Evolutionary conservation across 2,797 vertebrate species (phyloP).

Genomic region (Fratercula arctica): DNA sequence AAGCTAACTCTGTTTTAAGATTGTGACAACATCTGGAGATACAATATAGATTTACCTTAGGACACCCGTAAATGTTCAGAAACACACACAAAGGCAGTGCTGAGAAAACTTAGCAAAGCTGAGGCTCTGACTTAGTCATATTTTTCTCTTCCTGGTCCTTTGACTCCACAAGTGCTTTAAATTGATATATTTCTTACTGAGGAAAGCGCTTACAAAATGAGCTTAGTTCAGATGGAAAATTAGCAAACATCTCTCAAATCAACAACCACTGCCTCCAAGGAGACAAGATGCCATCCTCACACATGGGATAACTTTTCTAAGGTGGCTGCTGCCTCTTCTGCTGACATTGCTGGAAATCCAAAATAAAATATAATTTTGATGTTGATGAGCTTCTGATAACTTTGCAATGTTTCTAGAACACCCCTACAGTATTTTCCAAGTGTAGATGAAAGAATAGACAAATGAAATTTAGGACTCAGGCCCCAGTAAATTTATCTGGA

Average conservation of each 20-base stretch:
- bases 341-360: not conserved
- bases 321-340: not conserved
- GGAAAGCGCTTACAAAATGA: not conserved
- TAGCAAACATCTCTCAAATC: not conserved
- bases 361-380: not conserved
- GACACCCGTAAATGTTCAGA: not conserved
- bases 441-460: not conserved
- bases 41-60: not conserved
- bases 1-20: not conserved
- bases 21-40: not conserved
- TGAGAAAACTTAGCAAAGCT: not conserved
- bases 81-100: not conserved
- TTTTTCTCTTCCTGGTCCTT: not conserved
- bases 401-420: not conserved
- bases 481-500: not conserved
- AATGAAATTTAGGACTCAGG: not conserved
- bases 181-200: not conserved
- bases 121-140: not conserved
- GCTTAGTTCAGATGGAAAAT: not conserved
- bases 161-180: not conserved
- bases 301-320: not conserved
- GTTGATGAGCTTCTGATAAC: not conserved
- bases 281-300: not conserved
- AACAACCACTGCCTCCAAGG: not conserved
- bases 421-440: not conserved